Conservation (phyloP, 2,797 vertebrate genomes). For the Sebastes aleutianus region DNA sequence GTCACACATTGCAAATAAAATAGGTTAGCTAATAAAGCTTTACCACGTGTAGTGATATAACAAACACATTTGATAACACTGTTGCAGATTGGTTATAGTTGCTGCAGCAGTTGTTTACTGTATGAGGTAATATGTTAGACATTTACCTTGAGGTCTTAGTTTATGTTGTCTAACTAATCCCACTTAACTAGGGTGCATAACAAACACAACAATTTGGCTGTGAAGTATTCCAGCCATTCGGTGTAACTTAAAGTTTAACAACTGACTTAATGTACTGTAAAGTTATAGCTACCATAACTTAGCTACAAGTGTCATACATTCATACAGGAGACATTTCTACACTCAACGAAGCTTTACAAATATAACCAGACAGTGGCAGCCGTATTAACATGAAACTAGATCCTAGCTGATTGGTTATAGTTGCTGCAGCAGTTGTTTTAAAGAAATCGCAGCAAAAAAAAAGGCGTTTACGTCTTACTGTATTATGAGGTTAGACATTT, state of each 20-base stretch:
- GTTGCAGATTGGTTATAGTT: background rate
- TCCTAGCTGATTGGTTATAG: background rate
- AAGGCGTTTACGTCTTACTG: no score
- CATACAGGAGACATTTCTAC: no score
- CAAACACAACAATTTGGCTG: background rate
- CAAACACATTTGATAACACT: background rate
- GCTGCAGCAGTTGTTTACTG: background rate
- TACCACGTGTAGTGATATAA: background rate
- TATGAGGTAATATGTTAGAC: no score
- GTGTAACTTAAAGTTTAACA: background rate
- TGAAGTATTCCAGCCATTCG: background rate
- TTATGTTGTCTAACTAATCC: no score
- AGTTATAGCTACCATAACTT: background rate
- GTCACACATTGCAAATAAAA: background rate
- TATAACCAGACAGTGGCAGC: no score
- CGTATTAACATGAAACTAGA: no score
- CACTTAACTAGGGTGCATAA: background rate
- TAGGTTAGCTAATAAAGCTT: background rate
- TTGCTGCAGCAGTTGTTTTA: background rate
- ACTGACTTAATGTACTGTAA: background rate
- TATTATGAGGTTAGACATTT: background rate
- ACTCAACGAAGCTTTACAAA: no score
- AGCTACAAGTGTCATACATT: constrained; percentile 34
- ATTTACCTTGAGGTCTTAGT: no score
- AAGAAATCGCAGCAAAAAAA: background rate